Percentiles rank a stretch among this genome's conserved stretches.
Conservation (phyloP, 2,113 vertebrate genomes). For the Podocnemis expansa region DNA sequence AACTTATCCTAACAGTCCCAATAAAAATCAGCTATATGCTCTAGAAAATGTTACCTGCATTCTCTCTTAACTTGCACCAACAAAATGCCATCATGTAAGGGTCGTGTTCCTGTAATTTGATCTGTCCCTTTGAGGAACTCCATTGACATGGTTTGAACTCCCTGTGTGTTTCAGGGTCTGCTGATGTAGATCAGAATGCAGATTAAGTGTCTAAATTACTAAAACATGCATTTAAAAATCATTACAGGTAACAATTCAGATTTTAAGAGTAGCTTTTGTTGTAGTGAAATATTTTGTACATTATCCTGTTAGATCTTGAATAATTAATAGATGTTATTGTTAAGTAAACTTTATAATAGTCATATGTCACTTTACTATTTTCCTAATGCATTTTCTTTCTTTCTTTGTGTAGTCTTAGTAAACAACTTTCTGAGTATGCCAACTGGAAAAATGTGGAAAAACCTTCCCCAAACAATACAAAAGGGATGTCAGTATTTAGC, state of each 20-base stretch:
- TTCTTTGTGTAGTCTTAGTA: conserved; percentile 78
- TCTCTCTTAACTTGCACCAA: neutral
- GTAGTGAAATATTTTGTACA: neutral
- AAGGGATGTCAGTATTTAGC: conserved; percentile 21
- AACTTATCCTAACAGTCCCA: neutral
- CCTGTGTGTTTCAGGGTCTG: neutral
- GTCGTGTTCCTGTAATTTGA: neutral
- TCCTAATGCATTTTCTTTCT: neutral
- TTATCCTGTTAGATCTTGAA: neutral
- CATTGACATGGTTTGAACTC: neutral
- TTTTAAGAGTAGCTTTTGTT: neutral
- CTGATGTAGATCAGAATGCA: neutral
- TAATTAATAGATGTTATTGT: neutral
- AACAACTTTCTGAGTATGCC: conserved; percentile 81
- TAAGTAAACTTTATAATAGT: neutral
- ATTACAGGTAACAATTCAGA: neutral
- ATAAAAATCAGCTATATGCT: neutral
- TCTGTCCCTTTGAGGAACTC: neutral
- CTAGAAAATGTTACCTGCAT: neutral
- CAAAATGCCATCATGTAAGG: neutral
- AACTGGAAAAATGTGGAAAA: conserved; percentile 69
- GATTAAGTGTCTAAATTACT: neutral
- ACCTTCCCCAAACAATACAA: conserved; percentile 59
- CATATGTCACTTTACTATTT: neutral
- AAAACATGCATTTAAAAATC: neutral